Evolutionary conservation across 2,888 invertebrate genomes (phyloP), one percentile per base, ranked within the genome.

Genomic region (Rhorus exstirpatorius): DNA sequence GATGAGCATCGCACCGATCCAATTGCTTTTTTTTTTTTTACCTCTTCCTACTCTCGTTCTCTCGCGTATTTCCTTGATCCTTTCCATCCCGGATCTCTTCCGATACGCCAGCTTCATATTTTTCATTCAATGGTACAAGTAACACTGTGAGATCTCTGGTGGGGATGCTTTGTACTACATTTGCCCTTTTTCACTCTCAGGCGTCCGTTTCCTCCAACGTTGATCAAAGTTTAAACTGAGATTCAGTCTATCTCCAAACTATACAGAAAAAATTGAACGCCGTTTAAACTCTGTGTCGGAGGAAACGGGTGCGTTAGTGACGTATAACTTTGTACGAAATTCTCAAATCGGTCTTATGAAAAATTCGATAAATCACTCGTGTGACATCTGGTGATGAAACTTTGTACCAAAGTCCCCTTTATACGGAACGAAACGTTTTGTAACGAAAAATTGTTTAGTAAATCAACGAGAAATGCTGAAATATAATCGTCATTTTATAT

Each of bases 1-100:
- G 81, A 81, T 53, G 65, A 49, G 55, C 78, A 31, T n/a, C 31
- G 44, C 60, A 60, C 77, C 68, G 68, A 81, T 72, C 60, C 44
- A 17, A 78, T 71, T 19, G 49, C 77, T 81, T 72, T 72, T 81
- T 81, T 58, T 35, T 68, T 53, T 17, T 41, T 51, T 38, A 38
- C 60, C 49, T 35, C 41, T 58, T 76, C 44, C 49, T 63, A 44
- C n/a, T n/a, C 24, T 58, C 61, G 41, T 44, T 38, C 51, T 19
- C 38, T 24, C 41, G 46, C 24, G 44, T 53, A 17, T 74, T 17
- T 41, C 24, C 55, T 63, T 14, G 21, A 61, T 65, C 17, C 65
- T 51, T 51, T 10, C 24, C 21, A 46, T 55, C 17, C 41, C 61
- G 31, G 31, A 60, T 46, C 63, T 31, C 58, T 74, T 80, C 53